These are phyloP conservation scores for Muschampia plurimacula DNA, from an alignment of 2,888 invertebrate genomes.

Conservation along the genomic window DNA sequence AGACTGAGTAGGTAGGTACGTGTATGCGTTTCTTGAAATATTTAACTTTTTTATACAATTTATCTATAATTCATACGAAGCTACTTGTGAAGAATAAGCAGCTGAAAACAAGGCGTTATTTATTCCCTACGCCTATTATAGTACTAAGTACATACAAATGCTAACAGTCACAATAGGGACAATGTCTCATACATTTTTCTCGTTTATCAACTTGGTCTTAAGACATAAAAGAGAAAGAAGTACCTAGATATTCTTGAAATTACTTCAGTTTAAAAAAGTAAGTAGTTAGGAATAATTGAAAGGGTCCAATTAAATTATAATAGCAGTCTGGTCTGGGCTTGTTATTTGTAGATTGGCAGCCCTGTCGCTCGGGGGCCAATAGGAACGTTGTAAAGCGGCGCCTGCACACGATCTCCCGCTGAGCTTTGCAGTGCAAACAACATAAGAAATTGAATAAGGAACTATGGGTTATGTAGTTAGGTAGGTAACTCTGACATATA, in stretches of 20 bases:
- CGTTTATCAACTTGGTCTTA: background rate
- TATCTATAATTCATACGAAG: background rate
- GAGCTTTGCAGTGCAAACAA: constrained; percentile 67
- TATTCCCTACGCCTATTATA: background rate
- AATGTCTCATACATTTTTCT: constrained; percentile 1
- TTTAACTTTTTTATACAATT: background rate
- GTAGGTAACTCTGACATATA: background rate
- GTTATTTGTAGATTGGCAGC: constrained; percentile 79
- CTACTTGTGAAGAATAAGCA: constrained; percentile 1
- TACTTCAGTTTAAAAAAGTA: constrained; percentile 26
- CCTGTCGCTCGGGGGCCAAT: constrained; percentile 78
- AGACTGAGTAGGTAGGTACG: background rate
- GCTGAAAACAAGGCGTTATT: background rate
- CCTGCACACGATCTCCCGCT: constrained; percentile 77
- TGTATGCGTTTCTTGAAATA: background rate
- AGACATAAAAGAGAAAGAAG: constrained; percentile 9
- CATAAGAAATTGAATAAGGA: constrained; percentile 55
- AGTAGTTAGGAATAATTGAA: constrained; percentile 39
- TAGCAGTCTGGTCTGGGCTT: constrained; percentile 63
- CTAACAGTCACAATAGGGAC: background rate
- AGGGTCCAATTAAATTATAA: constrained; percentile 76
- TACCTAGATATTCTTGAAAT: background rate
- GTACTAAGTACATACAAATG: background rate
- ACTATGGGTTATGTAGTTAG: constrained; percentile 23
- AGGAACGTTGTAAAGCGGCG: constrained; percentile 76